Conservation (phyloP, 2,888 invertebrate genomes). For the Lacanobia oleracea region DNA sequence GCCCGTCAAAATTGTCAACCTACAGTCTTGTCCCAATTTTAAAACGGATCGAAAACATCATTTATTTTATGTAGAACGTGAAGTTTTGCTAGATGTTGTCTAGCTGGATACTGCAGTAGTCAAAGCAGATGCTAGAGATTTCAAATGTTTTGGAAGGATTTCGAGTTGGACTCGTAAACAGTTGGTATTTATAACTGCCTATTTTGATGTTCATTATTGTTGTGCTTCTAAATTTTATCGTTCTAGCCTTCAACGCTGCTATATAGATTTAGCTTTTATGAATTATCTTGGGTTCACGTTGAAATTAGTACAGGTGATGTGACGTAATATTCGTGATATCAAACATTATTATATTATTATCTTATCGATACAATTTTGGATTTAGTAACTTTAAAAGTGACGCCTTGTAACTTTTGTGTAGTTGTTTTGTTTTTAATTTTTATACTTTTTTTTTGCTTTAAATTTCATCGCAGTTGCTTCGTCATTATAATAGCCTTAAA, state of each 20-base stretch:
- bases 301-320: slow-evolving; percentile 27
- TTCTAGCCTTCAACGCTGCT: slow-evolving; percentile 57
- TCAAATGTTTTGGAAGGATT: slow-evolving; percentile 58
- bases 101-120: slow-evolving; percentile 10
- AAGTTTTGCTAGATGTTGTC: slow-evolving; percentile 57
- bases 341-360: slow-evolving; percentile 20
- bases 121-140: slow-evolving; percentile 46
- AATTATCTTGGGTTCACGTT: slow-evolving; percentile 26
- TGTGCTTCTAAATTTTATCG: slow-evolving; percentile 63
- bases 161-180: slow-evolving; percentile 65
- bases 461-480: not conserved
- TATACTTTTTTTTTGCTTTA: not conserved
- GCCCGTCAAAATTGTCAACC: slow-evolving; percentile 67
- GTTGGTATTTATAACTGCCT: slow-evolving; percentile 68
- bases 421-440: not conserved
- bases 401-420: slow-evolving; percentile 1
- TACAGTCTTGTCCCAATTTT: slow-evolving; percentile 61
- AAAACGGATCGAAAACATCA: slow-evolving; percentile 63
- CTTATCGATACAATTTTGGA: slow-evolving; percentile 30
- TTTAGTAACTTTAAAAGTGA: slow-evolving; percentile 18
- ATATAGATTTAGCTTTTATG: slow-evolving; percentile 30
- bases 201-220: slow-evolving; percentile 71
- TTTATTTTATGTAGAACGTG: slow-evolving; percentile 68
- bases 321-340: slow-evolving; percentile 26
- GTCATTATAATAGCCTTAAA: not conserved